phyloP scores from a whole-genome alignment of 2,888 invertebrate species.

The Apoda limacodes region DNA sequence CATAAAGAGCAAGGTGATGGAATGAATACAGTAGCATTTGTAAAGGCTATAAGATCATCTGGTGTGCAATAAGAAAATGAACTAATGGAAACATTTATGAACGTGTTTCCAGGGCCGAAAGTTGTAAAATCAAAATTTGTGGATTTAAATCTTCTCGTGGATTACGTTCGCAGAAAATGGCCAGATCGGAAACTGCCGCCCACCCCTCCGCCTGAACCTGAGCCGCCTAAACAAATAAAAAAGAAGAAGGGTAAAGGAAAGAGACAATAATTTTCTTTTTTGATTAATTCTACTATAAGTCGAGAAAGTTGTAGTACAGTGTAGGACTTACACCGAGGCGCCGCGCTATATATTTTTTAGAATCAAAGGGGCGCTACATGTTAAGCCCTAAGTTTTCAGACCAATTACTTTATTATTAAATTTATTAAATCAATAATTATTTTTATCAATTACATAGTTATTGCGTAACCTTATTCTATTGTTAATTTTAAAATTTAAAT shows the following conservation, averaged over 20 bases:
- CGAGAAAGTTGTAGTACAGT: too few relatives aligned
- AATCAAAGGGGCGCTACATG: too few relatives aligned
- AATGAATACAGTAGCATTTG: slow-evolving; percentile 29
- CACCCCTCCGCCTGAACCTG: slow-evolving; percentile 37
- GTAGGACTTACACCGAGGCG: too few relatives aligned
- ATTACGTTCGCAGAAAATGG: slow-evolving; percentile 42
- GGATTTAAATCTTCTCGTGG: slow-evolving; percentile 28
- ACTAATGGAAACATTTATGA: slow-evolving; percentile 31
- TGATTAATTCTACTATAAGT: too few relatives aligned
- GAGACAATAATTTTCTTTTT: too few relatives aligned
- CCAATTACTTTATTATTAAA: too few relatives aligned
- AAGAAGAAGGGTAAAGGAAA: slow-evolving; percentile 18
- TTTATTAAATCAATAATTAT: too few relatives aligned
- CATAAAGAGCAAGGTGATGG: slow-evolving; percentile 27
- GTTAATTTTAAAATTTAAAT: too few relatives aligned
- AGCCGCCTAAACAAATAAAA: slow-evolving; percentile 16
- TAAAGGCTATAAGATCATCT: slow-evolving; percentile 15
- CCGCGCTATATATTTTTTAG: too few relatives aligned
- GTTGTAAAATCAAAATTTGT: slow-evolving; percentile 30
- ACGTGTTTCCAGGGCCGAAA: slow-evolving; percentile 30
- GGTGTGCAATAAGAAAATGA: slow-evolving; percentile 33
- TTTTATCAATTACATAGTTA: too few relatives aligned
- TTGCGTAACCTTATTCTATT: too few relatives aligned
- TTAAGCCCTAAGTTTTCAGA: too few relatives aligned
- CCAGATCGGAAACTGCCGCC: slow-evolving; percentile 39